Evolutionary conservation across 2,797 vertebrate species (phyloP).

Genomic region (Anguilla obscura): DNA sequence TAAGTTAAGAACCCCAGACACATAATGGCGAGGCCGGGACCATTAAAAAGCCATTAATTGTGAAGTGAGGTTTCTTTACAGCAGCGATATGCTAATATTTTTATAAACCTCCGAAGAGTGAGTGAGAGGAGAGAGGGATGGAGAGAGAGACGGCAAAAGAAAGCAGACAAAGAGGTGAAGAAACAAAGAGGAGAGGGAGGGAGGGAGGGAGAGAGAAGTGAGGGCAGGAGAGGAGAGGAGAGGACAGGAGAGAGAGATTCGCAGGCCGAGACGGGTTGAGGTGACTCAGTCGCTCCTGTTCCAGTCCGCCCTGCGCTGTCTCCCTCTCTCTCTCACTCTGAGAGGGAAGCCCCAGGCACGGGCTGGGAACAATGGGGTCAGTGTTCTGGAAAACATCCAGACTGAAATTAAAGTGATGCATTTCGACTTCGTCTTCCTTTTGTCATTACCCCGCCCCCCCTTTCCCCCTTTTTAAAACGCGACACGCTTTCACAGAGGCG

Average conservation of each 20-base stretch:
- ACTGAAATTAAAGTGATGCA: constrained; percentile 65
- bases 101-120: constrained; percentile 47
- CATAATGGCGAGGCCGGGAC: constrained; percentile 68
- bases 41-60: constrained; percentile 76
- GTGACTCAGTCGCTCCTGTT: constrained; percentile 41
- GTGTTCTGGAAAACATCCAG: constrained; percentile 66
- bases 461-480: not conserved
- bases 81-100: constrained; percentile 71
- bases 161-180: constrained; percentile 21
- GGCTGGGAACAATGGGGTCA: constrained; percentile 68
- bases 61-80: constrained; percentile 61
- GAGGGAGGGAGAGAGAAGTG: constrained; percentile 32
- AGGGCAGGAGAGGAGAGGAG: not conserved
- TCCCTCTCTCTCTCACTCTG: constrained; percentile 37
- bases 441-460: not conserved
- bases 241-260: constrained; percentile 24
- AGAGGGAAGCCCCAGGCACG: constrained; percentile 55
- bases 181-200: constrained; percentile 36
- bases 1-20: constrained; percentile 59
- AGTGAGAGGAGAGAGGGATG: constrained; percentile 30
- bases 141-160: constrained; percentile 26
- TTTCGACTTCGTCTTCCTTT: constrained; percentile 53
- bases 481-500: not conserved
- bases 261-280: constrained; percentile 51
- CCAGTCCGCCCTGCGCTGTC: not conserved